Evolutionary conservation across 2,888 invertebrate species (phyloP).

Genomic region (Sepioteuthis lessoniana): DNA sequence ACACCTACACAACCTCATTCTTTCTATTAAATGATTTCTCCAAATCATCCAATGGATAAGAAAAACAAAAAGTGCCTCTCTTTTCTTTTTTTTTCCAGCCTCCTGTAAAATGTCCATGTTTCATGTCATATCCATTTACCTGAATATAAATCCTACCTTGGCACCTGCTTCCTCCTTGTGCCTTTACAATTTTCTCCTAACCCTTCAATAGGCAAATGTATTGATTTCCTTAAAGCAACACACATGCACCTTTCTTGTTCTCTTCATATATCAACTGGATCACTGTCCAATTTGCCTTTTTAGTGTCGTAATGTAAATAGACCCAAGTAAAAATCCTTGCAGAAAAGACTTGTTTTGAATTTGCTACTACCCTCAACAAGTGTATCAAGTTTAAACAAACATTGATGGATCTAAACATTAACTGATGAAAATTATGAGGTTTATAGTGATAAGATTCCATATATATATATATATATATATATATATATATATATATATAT

Average conservation of each 20-base stretch:
- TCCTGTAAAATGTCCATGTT: no score
- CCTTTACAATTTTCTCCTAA: neutral
- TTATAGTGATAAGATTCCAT: neutral
- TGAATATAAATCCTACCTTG: neutral
- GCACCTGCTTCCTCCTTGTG: neutral
- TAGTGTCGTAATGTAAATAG: neutral
- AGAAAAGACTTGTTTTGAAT: neutral
- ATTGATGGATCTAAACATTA: neutral
- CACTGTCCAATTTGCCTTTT: neutral
- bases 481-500: no score
- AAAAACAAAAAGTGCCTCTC: no score
- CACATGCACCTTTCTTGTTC: neutral
- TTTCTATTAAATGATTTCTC: no score
- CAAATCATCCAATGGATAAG: no score
- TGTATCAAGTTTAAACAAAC: neutral
- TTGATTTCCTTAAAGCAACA: neutral
- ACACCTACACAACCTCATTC: no score
- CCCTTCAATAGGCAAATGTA: neutral
- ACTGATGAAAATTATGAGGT: neutral
- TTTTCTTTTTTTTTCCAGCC: no score
- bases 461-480: no score
- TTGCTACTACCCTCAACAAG: neutral
- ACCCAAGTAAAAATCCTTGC: neutral
- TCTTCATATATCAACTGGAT: slow-evolving; percentile 8
- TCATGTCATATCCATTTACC: neutral